These are phyloP conservation scores for Sebastes oblongus DNA, from an alignment of 2,797 vertebrate species.

Conservation along the genomic window DNA sequence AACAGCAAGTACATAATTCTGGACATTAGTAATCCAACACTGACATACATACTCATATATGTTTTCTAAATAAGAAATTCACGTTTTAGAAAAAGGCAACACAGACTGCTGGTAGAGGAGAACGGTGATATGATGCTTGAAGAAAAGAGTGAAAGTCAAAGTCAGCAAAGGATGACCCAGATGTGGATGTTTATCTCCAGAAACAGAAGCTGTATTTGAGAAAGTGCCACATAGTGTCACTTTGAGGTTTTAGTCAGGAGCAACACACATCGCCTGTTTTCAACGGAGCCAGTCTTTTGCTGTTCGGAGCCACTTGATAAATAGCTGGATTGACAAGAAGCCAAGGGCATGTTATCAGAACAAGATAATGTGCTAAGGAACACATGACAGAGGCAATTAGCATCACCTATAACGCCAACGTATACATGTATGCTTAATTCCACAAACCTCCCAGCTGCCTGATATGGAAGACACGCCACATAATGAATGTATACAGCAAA, in stretches of 20 bases:
- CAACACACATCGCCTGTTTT: neutral
- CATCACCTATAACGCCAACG: neutral
- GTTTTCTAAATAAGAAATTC: too few relatives aligned
- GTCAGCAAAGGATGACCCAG: neutral
- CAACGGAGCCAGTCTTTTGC: neutral
- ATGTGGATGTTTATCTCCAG: neutral
- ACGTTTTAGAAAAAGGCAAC: neutral
- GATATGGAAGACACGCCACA: neutral
- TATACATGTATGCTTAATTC: neutral
- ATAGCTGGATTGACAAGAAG: slow-evolving; percentile 26
- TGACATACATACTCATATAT: neutral
- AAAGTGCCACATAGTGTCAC: slow-evolving; percentile 1
- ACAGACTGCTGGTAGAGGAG: neutral
- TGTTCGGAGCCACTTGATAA: slow-evolving; percentile 19
- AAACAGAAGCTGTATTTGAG: slow-evolving; percentile 19
- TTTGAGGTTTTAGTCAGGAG: slow-evolving; percentile 3
- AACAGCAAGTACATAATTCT: neutral
- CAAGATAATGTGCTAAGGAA: slow-evolving; percentile 6
- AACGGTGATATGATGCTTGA: neutral
- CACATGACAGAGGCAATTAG: slow-evolving; percentile 14
- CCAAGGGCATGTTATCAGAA: slow-evolving; percentile 19
- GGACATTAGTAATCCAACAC: neutral
- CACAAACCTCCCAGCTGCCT: neutral
- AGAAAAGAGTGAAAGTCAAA: neutral
- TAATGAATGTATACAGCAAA: neutral